Evolutionary conservation across 2,797 vertebrate species (phyloP).

Genomic region (Crax fasciolata): DNA sequence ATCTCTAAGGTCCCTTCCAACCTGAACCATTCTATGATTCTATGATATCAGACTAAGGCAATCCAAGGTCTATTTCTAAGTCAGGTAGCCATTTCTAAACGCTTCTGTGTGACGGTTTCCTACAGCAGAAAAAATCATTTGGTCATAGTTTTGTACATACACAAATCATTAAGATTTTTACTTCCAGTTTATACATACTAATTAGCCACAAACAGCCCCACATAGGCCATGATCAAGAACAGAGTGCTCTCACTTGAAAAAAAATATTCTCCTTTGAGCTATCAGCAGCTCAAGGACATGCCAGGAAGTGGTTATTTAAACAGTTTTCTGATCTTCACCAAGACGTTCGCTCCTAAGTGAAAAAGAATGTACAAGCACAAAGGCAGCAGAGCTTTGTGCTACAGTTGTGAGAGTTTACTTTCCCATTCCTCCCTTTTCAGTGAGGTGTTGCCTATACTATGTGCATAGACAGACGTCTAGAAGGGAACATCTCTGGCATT

Average conservation of each 20-base stretch:
- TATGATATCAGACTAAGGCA: not conserved
- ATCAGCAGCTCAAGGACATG: conserved; percentile 36
- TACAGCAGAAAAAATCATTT: not conserved
- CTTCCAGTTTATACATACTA: conserved; percentile 39
- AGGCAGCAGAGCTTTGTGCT: conserved; percentile 5
- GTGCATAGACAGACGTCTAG: not conserved
- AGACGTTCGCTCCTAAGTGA: conserved; percentile 46
- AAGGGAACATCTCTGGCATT: not conserved
- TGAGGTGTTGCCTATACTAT: not conserved
- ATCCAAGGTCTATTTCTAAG: not conserved
- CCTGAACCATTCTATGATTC: too few species aligned
- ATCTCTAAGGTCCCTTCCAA: too few species aligned
- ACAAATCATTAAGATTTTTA: conserved; percentile 36
- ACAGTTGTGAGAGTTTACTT: not conserved
- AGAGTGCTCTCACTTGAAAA: conserved; percentile 35
- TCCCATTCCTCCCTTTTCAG: not conserved
- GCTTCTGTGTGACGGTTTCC: not conserved
- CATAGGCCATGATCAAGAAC: conserved; percentile 46
- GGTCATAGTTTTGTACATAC: not conserved
- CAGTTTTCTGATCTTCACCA: conserved; percentile 60
- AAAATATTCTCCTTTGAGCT: conserved; percentile 40
- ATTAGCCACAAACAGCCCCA: conserved; percentile 6
- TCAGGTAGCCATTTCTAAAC: not conserved
- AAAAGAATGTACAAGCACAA: conserved; percentile 58
- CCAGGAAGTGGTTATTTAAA: conserved; percentile 64